A percentile compares a stretch with the other conserved stretches of the same genome.
phyloP scores from a whole-genome alignment of 2,113 vertebrate species.

The Puffinus mauretanicus region DNA sequence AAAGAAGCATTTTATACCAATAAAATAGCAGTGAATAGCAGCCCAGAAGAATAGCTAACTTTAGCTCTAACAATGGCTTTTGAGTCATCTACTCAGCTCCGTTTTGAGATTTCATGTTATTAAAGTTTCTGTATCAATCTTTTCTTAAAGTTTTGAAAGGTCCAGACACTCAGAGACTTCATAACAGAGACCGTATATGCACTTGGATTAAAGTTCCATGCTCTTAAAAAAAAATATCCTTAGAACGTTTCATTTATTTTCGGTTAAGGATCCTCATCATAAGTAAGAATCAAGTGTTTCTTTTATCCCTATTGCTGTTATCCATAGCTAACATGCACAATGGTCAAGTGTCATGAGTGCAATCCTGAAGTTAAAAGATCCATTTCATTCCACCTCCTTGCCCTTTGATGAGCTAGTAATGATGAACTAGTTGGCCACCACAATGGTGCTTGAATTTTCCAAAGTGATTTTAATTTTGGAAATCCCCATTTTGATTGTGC shows the following conservation, averaged over 20 bases:
- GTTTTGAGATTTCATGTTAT: background rate
- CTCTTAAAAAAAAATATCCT: background rate
- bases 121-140: background rate
- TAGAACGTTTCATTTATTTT: background rate
- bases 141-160: background rate
- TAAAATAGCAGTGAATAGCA: background rate
- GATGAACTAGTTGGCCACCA: background rate
- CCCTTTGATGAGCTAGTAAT: background rate
- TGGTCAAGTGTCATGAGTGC: background rate
- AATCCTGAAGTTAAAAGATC: background rate
- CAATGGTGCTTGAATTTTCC: background rate
- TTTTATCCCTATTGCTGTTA: background rate
- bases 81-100: background rate
- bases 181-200: background rate
- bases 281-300: background rate
- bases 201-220: background rate
- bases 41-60: background rate
- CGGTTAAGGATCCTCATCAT: background rate
- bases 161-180: background rate
- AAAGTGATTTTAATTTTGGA: background rate
- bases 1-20: background rate
- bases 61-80: slow-evolving; percentile 3
- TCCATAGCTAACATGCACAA: background rate
- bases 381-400: background rate
- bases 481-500: background rate